Evolutionary conservation across 2,888 invertebrate genomes (phyloP).

Genomic region (Xanthostigma xanthostigma): DNA sequence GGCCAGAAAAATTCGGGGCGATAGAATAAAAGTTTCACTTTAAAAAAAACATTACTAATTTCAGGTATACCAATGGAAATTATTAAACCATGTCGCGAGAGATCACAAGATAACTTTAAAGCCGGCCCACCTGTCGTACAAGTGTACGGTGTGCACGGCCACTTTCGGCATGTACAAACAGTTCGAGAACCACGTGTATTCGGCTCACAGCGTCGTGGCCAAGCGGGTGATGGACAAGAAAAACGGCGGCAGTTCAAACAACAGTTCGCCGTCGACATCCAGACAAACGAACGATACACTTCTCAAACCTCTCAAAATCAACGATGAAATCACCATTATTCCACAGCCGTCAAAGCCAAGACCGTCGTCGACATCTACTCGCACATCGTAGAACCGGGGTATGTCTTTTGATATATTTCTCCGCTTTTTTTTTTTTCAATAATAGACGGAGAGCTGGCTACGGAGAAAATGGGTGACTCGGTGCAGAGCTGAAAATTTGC

Average conservation of each 20-base stretch:
- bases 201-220: conserved; percentile 81
- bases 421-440: not conserved
- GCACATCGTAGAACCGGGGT: not conserved
- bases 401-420: no score
- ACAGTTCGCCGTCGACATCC: conserved; percentile 25
- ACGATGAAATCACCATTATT: conserved; percentile 80
- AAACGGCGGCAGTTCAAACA: conserved; percentile 26
- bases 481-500: no score
- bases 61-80: conserved; percentile 85
- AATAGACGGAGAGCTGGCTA: no score
- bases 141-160: conserved; percentile 88
- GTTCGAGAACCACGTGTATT: conserved; percentile 87
- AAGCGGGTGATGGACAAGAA: conserved; percentile 73
- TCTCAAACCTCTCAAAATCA: conserved; percentile 69
- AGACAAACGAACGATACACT: conserved; percentile 41
- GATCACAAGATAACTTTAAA: conserved; percentile 86
- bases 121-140: conserved; percentile 86
- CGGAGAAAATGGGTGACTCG: no score
- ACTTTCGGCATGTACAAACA: conserved; percentile 92
- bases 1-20: no score
- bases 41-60: no score
- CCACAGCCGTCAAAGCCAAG: conserved; percentile 53
- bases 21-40: no score
- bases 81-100: conserved; percentile 79
- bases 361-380: conserved; percentile 1